Percentiles rank a stretch among this genome's conserved stretches.
Evolutionary conservation across 2,797 vertebrate genomes (phyloP).

Genomic region (Diplodus sargus): DNA sequence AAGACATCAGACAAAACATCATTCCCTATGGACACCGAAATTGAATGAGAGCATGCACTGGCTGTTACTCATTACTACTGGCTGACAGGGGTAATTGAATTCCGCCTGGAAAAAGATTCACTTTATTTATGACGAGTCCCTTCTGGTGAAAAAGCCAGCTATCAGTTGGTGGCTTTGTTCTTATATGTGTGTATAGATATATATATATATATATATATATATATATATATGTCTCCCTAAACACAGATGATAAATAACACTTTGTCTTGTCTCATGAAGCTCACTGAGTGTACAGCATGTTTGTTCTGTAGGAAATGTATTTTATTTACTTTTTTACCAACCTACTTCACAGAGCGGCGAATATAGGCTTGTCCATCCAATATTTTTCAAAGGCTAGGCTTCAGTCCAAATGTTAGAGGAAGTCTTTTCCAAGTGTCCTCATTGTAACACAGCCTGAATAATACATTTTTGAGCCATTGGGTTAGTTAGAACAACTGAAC

Average conservation of each 20-base stretch:
- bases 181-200: neutral
- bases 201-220: neutral
- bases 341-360: slow-evolving; percentile 24
- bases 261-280: neutral
- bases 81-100: slow-evolving; percentile 80
- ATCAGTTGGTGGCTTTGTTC: slow-evolving; percentile 29
- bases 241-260: slow-evolving; percentile 31
- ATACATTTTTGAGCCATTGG: slow-evolving; percentile 30
- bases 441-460: slow-evolving; percentile 27
- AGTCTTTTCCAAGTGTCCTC: slow-evolving; percentile 44
- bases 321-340: slow-evolving; percentile 1
- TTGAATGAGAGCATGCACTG: slow-evolving; percentile 81
- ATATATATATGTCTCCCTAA: neutral
- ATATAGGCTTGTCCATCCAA: slow-evolving; percentile 39
- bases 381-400: slow-evolving; percentile 49
- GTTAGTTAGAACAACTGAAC: slow-evolving; percentile 7
- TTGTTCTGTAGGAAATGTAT: neutral
- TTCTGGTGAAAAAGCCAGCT: slow-evolving; percentile 49
- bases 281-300: too few relatives aligned
- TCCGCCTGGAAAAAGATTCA: slow-evolving; percentile 66
- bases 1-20: slow-evolving; percentile 73
- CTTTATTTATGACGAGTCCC: slow-evolving; percentile 71
- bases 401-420: slow-evolving; percentile 48
- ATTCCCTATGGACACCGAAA: slow-evolving; percentile 74
- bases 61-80: slow-evolving; percentile 79